Evolutionary conservation across 2,113 vertebrate species (phyloP).

Genomic region (Triplophysa tibetana): DNA sequence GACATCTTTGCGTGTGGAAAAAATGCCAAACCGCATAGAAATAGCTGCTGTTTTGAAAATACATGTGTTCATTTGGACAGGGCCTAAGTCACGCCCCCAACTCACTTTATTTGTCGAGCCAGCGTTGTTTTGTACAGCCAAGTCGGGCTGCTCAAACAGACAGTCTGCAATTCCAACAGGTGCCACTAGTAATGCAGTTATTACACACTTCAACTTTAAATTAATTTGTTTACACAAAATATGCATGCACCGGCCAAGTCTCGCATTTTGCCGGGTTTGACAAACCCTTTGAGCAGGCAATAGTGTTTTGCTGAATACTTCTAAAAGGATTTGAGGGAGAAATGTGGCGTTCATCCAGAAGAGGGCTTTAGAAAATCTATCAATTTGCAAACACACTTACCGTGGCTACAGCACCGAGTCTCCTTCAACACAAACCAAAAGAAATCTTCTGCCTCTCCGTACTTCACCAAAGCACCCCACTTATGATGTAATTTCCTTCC

Average conservation of each 20-base stretch:
- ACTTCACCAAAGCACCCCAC: conserved; percentile 64
- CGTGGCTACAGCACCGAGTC: conserved; percentile 67
- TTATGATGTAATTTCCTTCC: conserved; percentile 77
- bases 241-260: not conserved
- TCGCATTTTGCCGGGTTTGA: not conserved
- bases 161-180: not conserved
- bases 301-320: conserved; percentile 67
- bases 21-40: too few relatives aligned
- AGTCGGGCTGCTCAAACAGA: not conserved
- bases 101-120: not conserved
- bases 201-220: not conserved
- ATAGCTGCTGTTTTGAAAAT: too few relatives aligned
- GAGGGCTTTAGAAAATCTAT: conserved; percentile 72
- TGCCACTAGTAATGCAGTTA: not conserved
- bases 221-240: not conserved
- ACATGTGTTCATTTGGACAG: too few relatives aligned
- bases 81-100: not conserved
- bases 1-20: too few relatives aligned
- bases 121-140: not conserved
- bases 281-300: conserved; percentile 58
- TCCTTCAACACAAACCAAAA: conserved; percentile 58
- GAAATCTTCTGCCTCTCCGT: conserved; percentile 70
- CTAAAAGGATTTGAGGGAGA: conserved; percentile 72
- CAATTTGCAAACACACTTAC: conserved; percentile 79
- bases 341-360: conserved; percentile 62